Base-by-base conservation (phyloP, 2,888 invertebrate genomes). In the Nemotelus pantherinus region DNA sequence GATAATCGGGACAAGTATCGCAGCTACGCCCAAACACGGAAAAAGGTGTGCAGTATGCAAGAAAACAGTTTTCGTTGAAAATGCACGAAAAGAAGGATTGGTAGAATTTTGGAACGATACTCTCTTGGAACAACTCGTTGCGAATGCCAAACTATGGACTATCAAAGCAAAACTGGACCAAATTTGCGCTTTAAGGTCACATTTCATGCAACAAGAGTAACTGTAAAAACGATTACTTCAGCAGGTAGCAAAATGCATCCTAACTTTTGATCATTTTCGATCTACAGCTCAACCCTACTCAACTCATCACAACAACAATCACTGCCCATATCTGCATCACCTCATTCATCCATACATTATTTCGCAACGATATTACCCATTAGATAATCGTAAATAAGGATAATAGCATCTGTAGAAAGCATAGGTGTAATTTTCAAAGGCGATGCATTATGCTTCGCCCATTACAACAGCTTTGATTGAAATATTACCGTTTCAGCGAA, bases 381-480 rank as follows among this genome's bases (percentile, higher is more conserved):
- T 64, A 39, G 39, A 41, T 64, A 64, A 64, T 41, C 39, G 6
- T 41, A 64, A 64, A 64, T 4, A 10, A 64, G 53, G 53, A 53
- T 53, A 53, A 25, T 25, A 25, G 25, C 25, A 25, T 25, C 25
- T 25, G 25, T 25, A 25, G 39, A 5, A 58, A 25, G 58, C 6
- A 58, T 58, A 25, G 64, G 64, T 64, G 64, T 41, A 64, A 43
- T 64, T 64, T 64, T 60, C 60, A 39, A 25, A 60, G 9, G 25
- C 25, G 44, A 7, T 39, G 43, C 41, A 64, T 41, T 53, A 53
- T 53, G 53, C 10, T 7, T 6, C 53, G 1, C 10, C 53, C 1
- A 53, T 25, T 53, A 53, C 53, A 53, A 53, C 10, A 53, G 53
- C 53, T 53, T 10, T 53, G 53, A 53, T 53, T 53, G 53, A 53